These are phyloP conservation scores for Brachionichthys hirsutus DNA, from an alignment of 2,113 vertebrate species.

Conservation along the genomic window DNA sequence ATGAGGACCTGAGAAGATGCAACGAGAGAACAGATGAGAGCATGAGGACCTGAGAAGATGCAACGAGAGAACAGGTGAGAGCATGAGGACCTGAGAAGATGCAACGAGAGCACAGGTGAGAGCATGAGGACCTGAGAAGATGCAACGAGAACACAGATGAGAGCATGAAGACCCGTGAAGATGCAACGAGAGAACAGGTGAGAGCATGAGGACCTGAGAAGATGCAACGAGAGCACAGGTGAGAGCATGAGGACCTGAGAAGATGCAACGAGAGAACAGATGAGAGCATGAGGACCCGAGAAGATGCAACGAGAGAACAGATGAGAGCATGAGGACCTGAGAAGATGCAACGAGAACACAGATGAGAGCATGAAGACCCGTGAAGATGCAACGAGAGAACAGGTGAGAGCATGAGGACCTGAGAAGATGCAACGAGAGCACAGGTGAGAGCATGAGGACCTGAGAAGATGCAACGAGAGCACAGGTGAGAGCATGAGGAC, in stretches of 20 bases:
- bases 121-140: too few relatives aligned
- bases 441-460: too few relatives aligned
- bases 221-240: background rate
- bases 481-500: too few relatives aligned
- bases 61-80: background rate
- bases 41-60: too few relatives aligned
- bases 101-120: background rate
- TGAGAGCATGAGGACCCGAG: slow-evolving; percentile 85
- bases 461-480: slow-evolving; percentile 56
- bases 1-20: too few relatives aligned
- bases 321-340: slow-evolving; percentile 97
- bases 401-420: slow-evolving; percentile 99
- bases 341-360: slow-evolving; percentile 16
- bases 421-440: slow-evolving; percentile 15
- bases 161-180: background rate
- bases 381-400: slow-evolving; percentile 12
- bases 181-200: background rate
- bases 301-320: slow-evolving; percentile 10
- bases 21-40: background rate
- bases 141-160: background rate
- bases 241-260: background rate
- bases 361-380: slow-evolving; percentile 98
- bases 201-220: background rate
- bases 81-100: too few relatives aligned
- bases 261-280: too few relatives aligned